A percentile compares a stretch with the other conserved stretches of the same genome.
phyloP scores from a whole-genome alignment of 2,888 invertebrate genomes.

The Trachelus troglodyta region DNA sequence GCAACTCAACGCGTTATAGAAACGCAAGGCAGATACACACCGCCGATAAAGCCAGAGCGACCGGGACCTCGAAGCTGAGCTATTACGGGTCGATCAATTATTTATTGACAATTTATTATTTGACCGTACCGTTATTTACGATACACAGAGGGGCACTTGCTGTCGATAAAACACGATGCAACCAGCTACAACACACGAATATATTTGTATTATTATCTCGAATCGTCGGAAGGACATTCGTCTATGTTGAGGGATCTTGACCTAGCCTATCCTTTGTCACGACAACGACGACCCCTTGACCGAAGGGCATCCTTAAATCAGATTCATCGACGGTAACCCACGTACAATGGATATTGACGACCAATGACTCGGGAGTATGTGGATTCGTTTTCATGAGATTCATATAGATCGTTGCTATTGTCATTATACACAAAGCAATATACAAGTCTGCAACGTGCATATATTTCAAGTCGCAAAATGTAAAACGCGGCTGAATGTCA shows the following conservation, averaged over 20 bases:
- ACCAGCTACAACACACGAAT: not conserved
- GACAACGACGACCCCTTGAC: not conserved
- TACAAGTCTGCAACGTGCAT: conserved; percentile 7
- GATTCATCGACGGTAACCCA: not conserved
- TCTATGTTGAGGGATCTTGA: not conserved
- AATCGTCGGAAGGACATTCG: not conserved
- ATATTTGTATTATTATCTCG: not conserved
- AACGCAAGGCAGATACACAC: not conserved
- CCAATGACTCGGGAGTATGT: not conserved
- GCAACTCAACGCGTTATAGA: not conserved
- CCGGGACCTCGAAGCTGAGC: not conserved
- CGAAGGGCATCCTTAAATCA: not conserved
- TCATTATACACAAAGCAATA: not conserved
- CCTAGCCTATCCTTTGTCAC: not conserved
- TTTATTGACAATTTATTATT: conserved; percentile 48
- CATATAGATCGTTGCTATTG: not conserved
- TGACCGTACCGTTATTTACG: conserved; percentile 37
- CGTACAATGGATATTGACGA: not conserved
- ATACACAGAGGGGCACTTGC: conserved; percentile 21
- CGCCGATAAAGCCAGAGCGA: not conserved
- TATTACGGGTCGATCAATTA: conserved; percentile 35
- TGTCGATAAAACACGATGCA: not conserved
- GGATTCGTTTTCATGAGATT: not conserved
- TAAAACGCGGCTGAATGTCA: not conserved
- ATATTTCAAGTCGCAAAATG: conserved; percentile 14